Base-by-base conservation (phyloP, 2,113 vertebrate species). In the Verasper variegatus region DNA sequence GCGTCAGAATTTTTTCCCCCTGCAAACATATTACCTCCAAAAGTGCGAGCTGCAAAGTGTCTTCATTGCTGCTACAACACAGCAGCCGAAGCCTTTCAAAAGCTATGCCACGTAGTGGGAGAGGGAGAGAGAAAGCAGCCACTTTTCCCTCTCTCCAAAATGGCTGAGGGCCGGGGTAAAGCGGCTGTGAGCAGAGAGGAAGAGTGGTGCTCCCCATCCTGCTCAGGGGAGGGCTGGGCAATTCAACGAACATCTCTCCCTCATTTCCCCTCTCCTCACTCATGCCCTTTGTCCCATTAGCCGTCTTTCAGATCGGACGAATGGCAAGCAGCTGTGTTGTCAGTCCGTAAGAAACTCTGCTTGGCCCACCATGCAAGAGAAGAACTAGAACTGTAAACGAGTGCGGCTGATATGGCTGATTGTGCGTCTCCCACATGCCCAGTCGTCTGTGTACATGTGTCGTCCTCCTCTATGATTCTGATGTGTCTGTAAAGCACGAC, bases 211-310 rank as follows among this genome's bases (percentile, higher is more conserved):
- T 92, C 84, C 80, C 85, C 86, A 81, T 92, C 90, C 87, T 82
- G 81, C 90, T 90, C 71, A 87, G 76, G 78, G 87, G 89, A 92
- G 88, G 91, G 86, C 88, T 86, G 87, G 86, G 71, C 78, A 67
- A 89, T 74, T 89, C 75, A 76, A 72, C 70, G 26, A 83, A 82
- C 81, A 87, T 89, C 92, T 83, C 82, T 90, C 78, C 87, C 78
- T 78, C 31, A 63, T 55, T 52, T 78, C 76, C 78, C 81, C 76
- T 78, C 71, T 81, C 56, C 74, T 81, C 76, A 45, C 68, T 85
- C 85, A 87, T 93, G 92, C 87, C 94, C 90, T 95, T 94, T 93
- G 91, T 94, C 92, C 94, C 92, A 88, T 93, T 95, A 89, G 87
- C 93, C 91, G 89, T 92, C 78, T 88, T 86, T 90, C 81, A 80